Base-by-base conservation (phyloP, 2,888 invertebrate genomes). In the Nemotelus nigrinus region DNA sequence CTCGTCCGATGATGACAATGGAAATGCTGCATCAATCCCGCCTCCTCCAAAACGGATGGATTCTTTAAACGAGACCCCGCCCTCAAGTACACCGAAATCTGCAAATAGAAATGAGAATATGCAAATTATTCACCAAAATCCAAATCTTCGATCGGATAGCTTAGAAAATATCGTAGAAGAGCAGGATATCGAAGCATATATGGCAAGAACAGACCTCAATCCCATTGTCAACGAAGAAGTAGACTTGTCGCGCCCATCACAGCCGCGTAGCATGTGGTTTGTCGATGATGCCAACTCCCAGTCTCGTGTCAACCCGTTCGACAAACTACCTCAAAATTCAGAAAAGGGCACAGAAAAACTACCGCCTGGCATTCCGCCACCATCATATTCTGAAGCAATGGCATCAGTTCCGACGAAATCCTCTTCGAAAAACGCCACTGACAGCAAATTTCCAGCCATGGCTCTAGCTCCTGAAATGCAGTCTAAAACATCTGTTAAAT, bases 1-100 rank as follows among this genome's bases (percentile, higher is more conserved):
- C 70, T 88, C 89, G 68, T 88, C 88, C 3, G 89, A 89, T 80
- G 86, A 86, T 71, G 86, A 87, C 70, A 84, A 84, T 77, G 80
- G 81, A 8, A 83, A 81, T 65, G 82, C 78, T 8, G 79, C 81
- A 2, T 76, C 79, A 1, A 67, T 79, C 3, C 75, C 68, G 45
- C 77, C 79, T 10, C 7, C 58, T 63, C 6, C 80, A 77, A 53
- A 76, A 57, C 39, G 79, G 41, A 44, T 77, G 6, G 79, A 81
- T 76, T 78, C 80, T n/a, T 64, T 79, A 25, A n/a, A 8, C 3
- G 63, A 77, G 8, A 7, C 74, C 2, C 41, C 39, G 6, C 2
- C 48, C 10, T 8, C 10, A n/a, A 25, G 45, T 58, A 39, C 53
- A 25, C 2, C 58, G 43, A 47, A 55, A 41, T 7, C 45, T 45